A percentile compares a stretch with the other conserved stretches of the same genome.
Conservation (phyloP, 2,888 invertebrate species). For the Xanthia togata region DNA sequence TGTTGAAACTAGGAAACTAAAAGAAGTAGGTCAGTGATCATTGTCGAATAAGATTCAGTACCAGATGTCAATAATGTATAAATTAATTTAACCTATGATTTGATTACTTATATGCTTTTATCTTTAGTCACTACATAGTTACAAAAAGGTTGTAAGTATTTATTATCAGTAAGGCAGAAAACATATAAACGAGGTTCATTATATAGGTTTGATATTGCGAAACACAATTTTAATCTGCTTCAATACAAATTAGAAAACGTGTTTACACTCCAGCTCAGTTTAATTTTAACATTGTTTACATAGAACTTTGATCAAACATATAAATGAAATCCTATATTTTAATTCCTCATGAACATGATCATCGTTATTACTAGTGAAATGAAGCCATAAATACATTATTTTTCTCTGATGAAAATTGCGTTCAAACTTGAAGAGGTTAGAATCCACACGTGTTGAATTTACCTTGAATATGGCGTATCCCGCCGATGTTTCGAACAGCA, state of each 20-base stretch:
- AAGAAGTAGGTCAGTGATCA: not conserved
- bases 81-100: too few relatives aligned
- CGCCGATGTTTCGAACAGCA: conserved; percentile 97
- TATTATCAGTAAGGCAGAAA: not conserved
- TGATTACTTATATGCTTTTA: not conserved
- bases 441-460: conserved; percentile 84
- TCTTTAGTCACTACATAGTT: not conserved
- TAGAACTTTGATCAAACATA: not conserved
- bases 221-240: not conserved
- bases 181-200: not conserved
- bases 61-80: not conserved
- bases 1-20: too few relatives aligned
- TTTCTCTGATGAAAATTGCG: conserved; percentile 10
- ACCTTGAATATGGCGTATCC: conserved; percentile 99
- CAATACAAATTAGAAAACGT: conserved; percentile 28
- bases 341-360: not conserved
- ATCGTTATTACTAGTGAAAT: not conserved
- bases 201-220: not conserved
- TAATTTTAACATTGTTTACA: conserved; percentile 21
- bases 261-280: conserved; percentile 12
- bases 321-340: not conserved
- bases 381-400: conserved; percentile 17
- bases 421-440: conserved; percentile 75
- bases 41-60: conserved; percentile 1
- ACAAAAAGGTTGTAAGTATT: not conserved